A percentile compares a stretch with the other conserved stretches of the same genome.
phyloP scores from a whole-genome alignment of 1,140 invertebrate genomes.

The Pygmarrhopalites habei region DNA sequence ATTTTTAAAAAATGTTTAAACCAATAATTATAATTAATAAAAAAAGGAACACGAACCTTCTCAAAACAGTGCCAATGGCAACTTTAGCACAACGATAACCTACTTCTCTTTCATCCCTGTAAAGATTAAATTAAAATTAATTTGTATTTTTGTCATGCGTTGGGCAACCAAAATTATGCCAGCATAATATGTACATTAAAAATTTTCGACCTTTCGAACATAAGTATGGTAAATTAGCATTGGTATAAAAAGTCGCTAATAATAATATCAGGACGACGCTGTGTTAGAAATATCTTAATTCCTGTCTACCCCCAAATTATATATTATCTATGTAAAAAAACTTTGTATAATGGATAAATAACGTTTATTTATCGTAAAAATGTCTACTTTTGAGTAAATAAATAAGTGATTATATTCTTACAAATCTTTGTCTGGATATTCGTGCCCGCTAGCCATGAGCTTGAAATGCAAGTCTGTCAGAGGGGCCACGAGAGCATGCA shows the following conservation, averaged over 20 bases:
- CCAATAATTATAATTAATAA: no score
- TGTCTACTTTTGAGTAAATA: no score
- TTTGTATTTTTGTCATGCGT: background rate
- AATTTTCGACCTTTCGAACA: no score
- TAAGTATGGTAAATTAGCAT: no score
- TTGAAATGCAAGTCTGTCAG: conserved; percentile 84
- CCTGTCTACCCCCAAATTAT: no score
- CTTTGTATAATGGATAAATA: background rate
- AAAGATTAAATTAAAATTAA: conserved; percentile 18
- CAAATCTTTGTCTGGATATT: conserved; percentile 44
- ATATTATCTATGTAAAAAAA: background rate
- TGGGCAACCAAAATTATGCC: background rate
- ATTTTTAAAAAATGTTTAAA: no score
- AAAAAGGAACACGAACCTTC: no score
- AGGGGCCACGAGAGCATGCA: conserved; percentile 62
- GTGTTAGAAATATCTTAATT: no score
- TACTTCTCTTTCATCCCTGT: conserved; percentile 70
- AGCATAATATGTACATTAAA: no score
- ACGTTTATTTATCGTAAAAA: conserved; percentile 1
- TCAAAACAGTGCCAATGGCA: conserved; percentile 72
- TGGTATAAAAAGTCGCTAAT: no score
- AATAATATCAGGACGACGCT: no score
- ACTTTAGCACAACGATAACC: conserved; percentile 73
- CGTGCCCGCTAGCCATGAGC: conserved; percentile 49
- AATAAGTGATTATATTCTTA: no score